Evolutionary conservation across 2,797 vertebrate genomes (phyloP).

Genomic region (Moxostoma hubbsi): DNA sequence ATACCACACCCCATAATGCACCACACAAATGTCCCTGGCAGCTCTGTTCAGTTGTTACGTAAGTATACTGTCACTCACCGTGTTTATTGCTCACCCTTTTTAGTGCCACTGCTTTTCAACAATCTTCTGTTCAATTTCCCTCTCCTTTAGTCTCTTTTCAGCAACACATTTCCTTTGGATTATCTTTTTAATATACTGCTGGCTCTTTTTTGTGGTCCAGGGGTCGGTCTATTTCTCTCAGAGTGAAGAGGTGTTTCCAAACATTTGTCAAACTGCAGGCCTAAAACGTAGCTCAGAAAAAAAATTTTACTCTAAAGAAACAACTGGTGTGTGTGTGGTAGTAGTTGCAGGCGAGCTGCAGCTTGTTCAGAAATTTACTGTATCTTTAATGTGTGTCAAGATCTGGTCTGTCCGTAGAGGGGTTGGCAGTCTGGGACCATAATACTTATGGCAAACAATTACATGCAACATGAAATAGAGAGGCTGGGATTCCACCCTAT

Average conservation of each 20-base stretch:
- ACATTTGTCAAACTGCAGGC: conserved; percentile 34
- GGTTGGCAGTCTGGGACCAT: conserved; percentile 10
- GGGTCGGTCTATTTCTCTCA: conserved; percentile 20
- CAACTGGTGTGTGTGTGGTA: not conserved
- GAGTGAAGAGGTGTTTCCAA: conserved; percentile 18
- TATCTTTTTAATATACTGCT: conserved; percentile 14
- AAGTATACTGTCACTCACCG: conserved; percentile 15
- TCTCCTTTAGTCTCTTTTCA: conserved; percentile 13
- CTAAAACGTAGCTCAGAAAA: not conserved
- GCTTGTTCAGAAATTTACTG: conserved; percentile 31
- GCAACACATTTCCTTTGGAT: conserved; percentile 23
- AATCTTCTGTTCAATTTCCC: conserved; percentile 15
- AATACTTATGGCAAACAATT: conserved; percentile 20
- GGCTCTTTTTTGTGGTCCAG: conserved; percentile 12
- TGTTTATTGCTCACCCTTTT: conserved; percentile 9
- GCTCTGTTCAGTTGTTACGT: conserved; percentile 5
- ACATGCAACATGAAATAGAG: conserved; percentile 26
- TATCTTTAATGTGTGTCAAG: conserved; percentile 36
- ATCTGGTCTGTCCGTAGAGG: conserved; percentile 42
- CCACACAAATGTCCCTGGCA: conserved; percentile 17
- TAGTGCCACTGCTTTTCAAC: conserved; percentile 21
- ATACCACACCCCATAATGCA: no score
- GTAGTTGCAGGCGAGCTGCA: conserved; percentile 15
- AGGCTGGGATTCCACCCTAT: conserved; percentile 2
- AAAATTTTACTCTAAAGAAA: not conserved